Conservation (phyloP, 1,140 invertebrate genomes). For the Scaptomyza hsui region DNA sequence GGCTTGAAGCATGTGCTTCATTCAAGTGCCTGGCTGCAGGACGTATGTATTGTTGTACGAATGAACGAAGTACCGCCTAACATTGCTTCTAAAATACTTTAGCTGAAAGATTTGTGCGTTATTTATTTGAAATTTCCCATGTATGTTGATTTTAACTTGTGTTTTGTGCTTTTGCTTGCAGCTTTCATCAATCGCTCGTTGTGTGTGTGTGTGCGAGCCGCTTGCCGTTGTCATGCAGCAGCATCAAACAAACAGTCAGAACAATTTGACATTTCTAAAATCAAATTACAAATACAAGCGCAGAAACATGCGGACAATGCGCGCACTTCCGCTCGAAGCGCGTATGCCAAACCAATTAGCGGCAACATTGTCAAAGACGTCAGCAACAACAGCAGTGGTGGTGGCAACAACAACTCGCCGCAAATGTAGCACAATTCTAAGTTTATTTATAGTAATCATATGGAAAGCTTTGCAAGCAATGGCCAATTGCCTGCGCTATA, state of each 20-base stretch:
- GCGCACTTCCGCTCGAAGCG: slow-evolving; percentile 68
- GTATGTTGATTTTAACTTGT: slow-evolving; percentile 17
- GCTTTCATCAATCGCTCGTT: slow-evolving; percentile 31
- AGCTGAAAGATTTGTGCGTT: slow-evolving; percentile 23
- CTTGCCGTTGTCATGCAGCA: slow-evolving; percentile 63
- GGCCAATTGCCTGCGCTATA: slow-evolving; percentile 58
- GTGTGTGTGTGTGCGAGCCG: neutral
- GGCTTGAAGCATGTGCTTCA: slow-evolving; percentile 56
- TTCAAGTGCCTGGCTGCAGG: slow-evolving; percentile 39
- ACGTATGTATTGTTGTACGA: neutral
- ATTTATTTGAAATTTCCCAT: slow-evolving; percentile 54
- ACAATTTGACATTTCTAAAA: slow-evolving; percentile 82
- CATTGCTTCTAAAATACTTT: slow-evolving; percentile 19
- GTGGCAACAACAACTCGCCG: slow-evolving; percentile 43
- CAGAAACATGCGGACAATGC: slow-evolving; percentile 61
- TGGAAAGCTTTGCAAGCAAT: slow-evolving; percentile 69
- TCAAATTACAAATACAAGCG: slow-evolving; percentile 83
- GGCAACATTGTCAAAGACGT: slow-evolving; percentile 66
- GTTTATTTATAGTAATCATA: slow-evolving; percentile 80
- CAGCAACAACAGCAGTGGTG: slow-evolving; percentile 23
- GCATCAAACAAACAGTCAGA: slow-evolving; percentile 67
- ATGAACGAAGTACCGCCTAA: slow-evolving; percentile 9
- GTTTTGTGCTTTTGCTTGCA: slow-evolving; percentile 43
- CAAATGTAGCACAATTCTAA: slow-evolving; percentile 76
- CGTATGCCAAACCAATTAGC: slow-evolving; percentile 66